Evolutionary conservation across 2,113 vertebrate species (phyloP), one percentile per base, ranked within the genome.

Genomic region (Dipodomys ordii): DNA sequence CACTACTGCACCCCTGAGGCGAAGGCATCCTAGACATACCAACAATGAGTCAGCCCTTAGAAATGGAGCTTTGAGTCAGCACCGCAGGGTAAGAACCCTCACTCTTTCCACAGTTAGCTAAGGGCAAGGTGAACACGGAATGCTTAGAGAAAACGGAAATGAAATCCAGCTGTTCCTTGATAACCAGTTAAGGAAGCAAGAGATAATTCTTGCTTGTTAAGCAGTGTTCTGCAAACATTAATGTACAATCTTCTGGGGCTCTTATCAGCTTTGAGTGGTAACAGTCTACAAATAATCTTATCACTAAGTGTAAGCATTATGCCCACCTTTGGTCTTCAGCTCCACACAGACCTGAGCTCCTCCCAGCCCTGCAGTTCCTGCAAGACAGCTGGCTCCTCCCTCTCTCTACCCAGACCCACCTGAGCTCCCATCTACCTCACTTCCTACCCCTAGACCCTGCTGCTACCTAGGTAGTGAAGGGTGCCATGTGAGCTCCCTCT

Each of bases 31-130:
- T 80, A 49, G 53, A 78, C n/a, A 62, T 72, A 81, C 10, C 39
- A 92, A 86, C 67, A 85, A 10, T 74, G 87, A 91, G 84, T 89
- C 72, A n/a, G 28, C 32, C 10, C 53, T 81, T 78, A 76, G 28
- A 92, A 93, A 82, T n/a, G 35, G 83, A 81, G 57, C 8, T 74
- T 11, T 92, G 93, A 95, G n/a, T 93, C 74, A 94, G 69, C 74
- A 79, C 30, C 80, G 28, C 73, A 80, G 64, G 44, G 65, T 19
- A 92, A 91, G 57, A 77, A 53, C 25, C 20, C 46, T 94, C 81
- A 86, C 10, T 32, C 49, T 87, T 35, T 92, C 49, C 91, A 18
- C 16, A 83, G 84, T 71, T 87, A 84, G 65, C 67, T 93, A 65
- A 92, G 79, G n/a, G 67, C 64, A 86, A 91, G n/a, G 62, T 80